These are phyloP conservation scores for Champsocephalus esox DNA, from an alignment of 2,797 vertebrate genomes.

Conservation along the genomic window DNA sequence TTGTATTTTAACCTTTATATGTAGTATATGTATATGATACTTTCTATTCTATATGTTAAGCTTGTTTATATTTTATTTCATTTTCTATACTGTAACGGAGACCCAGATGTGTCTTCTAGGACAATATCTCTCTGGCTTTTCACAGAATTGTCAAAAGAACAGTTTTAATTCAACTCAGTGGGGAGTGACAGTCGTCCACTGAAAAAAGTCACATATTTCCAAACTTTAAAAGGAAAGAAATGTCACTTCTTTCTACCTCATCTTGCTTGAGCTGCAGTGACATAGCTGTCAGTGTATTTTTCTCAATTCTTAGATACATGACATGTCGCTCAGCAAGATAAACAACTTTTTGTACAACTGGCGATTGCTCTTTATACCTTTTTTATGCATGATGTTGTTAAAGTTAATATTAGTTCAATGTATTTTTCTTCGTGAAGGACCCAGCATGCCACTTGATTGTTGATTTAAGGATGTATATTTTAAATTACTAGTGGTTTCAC, in stretches of 20 bases:
- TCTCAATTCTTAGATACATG: not conserved
- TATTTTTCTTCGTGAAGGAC: not conserved
- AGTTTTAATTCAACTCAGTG: slow-evolving; percentile 44
- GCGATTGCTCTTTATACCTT: not conserved
- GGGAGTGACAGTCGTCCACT: slow-evolving; percentile 36
- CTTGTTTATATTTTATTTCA: no score
- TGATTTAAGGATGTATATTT: not conserved
- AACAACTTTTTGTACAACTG: not conserved
- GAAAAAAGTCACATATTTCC: slow-evolving; percentile 45
- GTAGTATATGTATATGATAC: not conserved
- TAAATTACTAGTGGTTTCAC: not conserved
- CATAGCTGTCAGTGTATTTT: slow-evolving; percentile 20
- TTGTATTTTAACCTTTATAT: not conserved
- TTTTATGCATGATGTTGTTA: not conserved
- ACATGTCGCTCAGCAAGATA: slow-evolving; percentile 1
- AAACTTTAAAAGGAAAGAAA: slow-evolving; percentile 25
- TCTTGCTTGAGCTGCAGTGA: slow-evolving; percentile 33
- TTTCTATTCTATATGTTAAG: no score
- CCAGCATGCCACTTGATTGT: not conserved
- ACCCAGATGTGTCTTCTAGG: not conserved
- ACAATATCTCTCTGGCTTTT: slow-evolving; percentile 17
- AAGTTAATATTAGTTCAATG: not conserved
- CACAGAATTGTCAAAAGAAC: slow-evolving; percentile 27
- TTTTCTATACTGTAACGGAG: no score
- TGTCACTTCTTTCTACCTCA: slow-evolving; percentile 22